Conservation (phyloP, 2,797 vertebrate genomes). For the Cuniculus paca region DNA sequence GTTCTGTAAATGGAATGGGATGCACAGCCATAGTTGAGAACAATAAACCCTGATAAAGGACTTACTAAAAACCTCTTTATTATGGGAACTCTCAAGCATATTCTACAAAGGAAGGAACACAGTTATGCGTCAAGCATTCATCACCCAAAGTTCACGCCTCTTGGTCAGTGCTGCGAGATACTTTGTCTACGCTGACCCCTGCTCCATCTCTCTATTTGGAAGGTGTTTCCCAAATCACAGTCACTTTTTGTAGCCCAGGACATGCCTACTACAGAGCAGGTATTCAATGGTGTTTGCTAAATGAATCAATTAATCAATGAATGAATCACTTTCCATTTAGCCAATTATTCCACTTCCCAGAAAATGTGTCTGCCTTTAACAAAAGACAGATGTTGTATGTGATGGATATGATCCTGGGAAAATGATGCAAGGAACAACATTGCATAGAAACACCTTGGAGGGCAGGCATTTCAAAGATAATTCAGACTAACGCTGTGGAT, state of each 20-base stretch:
- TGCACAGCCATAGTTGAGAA: rapidly evolving
- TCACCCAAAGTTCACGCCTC: not conserved
- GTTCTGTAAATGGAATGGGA: not conserved
- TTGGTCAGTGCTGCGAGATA: not conserved
- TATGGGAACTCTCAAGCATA: not conserved
- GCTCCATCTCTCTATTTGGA: not conserved
- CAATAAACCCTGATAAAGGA: not conserved
- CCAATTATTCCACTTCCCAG: not conserved
- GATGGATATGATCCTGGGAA: not conserved
- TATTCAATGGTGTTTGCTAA: not conserved
- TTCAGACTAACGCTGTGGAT: not conserved
- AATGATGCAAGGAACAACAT: not conserved
- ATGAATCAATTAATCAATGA: slow-evolving; percentile 24
- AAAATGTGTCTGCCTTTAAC: slow-evolving; percentile 31
- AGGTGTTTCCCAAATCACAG: not conserved
- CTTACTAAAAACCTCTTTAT: not conserved
- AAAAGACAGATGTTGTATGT: not conserved
- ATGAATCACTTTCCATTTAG: slow-evolving; percentile 23
- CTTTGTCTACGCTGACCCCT: not conserved
- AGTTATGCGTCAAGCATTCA: not conserved
- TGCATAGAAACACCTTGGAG: not conserved
- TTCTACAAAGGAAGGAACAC: not conserved
- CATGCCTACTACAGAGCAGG: not conserved
- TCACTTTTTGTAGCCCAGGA: not conserved
- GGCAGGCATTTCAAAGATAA: slow-evolving; percentile 9